Evolutionary conservation across 2,113 vertebrate genomes (phyloP), one percentile per base, ranked within the genome.

Genomic region (Silurus glanis): DNA sequence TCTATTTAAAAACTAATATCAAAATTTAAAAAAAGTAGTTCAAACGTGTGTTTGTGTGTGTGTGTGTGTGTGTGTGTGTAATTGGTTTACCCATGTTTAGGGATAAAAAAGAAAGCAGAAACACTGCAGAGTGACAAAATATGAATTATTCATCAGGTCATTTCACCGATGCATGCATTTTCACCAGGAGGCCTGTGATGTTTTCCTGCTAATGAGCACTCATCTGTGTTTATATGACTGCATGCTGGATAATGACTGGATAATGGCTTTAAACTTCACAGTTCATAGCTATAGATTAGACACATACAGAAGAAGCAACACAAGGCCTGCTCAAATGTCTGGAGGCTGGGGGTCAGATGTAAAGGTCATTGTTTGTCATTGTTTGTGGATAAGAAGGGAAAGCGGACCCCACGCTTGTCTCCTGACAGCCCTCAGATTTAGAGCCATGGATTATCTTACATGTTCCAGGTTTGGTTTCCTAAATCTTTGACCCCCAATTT

Each of bases 111-210:
- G 19, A 72, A 17, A 75, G 51, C n/a, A 78, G 28, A 69, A 53
- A 81, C 9, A 56, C 51, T 37, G 83, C 28, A 17, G 72, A 64
- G 9, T 76, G 69, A 10, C 49, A 25, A 13, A 64, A 53, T 53
- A 78, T 66, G 61, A 85, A 61, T 64, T 80, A 67, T 82, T 89
- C 88, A 85, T 80, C 82, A 56, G 21, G 74, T 75, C 85, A 64
- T 79, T 85, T 55, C 28, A 59, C 71, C 81, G 76, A 87, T 87
- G 76, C 64, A 84, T 58, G 58, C 75, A 82, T 81, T 76, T 84
- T 67, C 62, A 67, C 53, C 80, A 9, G n/a, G 85, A 76, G 61
- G 23, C 81, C 76, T 17, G 45, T 71, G 56, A 45, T 58, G 51
- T 83, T 79, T 45, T 47, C 23, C n/a, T 47, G 56, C 23, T 85